A percentile compares a stretch with the other conserved stretches of the same genome.
Evolutionary conservation across 1,140 invertebrate species (phyloP).

Genomic region (Calliopsis andreniformis): DNA sequence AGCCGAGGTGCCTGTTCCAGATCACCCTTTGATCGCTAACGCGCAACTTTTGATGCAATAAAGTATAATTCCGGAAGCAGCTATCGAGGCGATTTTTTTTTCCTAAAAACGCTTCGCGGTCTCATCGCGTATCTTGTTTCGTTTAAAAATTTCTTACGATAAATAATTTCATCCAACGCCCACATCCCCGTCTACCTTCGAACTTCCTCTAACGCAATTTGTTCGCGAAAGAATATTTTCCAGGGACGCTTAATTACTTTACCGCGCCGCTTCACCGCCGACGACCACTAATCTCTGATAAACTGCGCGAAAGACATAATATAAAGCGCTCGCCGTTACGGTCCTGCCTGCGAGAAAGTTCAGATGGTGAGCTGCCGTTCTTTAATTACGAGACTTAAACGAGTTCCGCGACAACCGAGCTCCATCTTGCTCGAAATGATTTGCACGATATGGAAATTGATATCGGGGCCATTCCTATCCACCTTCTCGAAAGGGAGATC

Average conservation of each 20-base stretch:
- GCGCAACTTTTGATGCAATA: too few species aligned
- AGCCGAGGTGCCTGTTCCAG: too few species aligned
- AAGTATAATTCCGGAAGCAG: too few species aligned
- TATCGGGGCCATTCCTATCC: background rate
- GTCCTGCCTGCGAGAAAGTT: constrained; percentile 4
- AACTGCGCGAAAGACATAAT: constrained; percentile 16
- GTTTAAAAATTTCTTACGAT: constrained; percentile 17
- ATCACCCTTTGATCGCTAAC: too few species aligned
- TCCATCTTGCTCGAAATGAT: background rate
- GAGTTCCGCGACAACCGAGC: constrained; percentile 20
- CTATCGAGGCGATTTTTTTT: too few species aligned
- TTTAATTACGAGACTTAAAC: constrained; percentile 37
- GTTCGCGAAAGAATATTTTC: constrained; percentile 32
- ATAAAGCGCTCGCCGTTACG: too few species aligned
- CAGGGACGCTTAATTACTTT: constrained; percentile 37
- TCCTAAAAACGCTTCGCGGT: too few species aligned
- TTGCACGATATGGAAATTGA: constrained; percentile 24
- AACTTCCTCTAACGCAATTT: constrained; percentile 6
- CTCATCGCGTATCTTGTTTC: too few species aligned
- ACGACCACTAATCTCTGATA: constrained; percentile 25
- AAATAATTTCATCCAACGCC: constrained; percentile 22
- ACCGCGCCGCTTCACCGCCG: background rate
- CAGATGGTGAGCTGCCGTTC: background rate
- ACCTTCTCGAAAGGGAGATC: background rate
- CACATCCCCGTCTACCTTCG: too few species aligned